phyloP scores from a whole-genome alignment of 1,140 invertebrate genomes.

The Achatina immaculata region DNA sequence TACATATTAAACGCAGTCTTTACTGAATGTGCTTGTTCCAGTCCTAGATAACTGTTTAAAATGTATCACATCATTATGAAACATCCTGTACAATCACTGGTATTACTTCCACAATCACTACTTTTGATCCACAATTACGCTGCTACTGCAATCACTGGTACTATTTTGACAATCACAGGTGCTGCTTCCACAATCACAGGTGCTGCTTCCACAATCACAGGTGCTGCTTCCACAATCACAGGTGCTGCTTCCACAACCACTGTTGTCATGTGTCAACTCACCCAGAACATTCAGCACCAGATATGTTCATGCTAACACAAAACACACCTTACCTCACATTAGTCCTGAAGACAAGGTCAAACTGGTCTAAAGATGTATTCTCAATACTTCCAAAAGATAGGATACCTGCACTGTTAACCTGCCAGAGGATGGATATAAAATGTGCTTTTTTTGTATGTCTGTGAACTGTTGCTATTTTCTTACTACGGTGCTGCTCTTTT shows the following conservation, averaged over 20 bases:
- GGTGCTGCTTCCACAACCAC: background rate
- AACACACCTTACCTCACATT: conserved; percentile 85
- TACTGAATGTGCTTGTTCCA: too few species aligned
- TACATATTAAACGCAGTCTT: too few species aligned
- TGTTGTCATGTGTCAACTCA: too few species aligned
- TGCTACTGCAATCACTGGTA: background rate
- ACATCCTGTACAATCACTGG: background rate
- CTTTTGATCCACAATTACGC: background rate
- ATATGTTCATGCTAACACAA: too few species aligned
- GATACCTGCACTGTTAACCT: conserved; percentile 89
- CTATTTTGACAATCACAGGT: background rate
- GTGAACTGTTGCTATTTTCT: too few species aligned
- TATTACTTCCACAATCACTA: background rate
- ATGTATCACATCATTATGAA: too few species aligned
- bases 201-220: background rate
- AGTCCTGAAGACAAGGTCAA: conserved; percentile 85
- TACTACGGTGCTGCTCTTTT: too few species aligned
- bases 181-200: background rate
- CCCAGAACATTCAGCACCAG: too few species aligned
- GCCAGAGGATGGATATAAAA: background rate
- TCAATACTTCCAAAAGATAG: conserved; percentile 87
- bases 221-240: background rate
- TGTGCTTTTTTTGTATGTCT: too few species aligned
- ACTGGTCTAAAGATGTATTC: conserved; percentile 85
- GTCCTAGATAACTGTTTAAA: too few species aligned